Evolutionary conservation across 2,797 vertebrate genomes (phyloP), one percentile per base, ranked within the genome.

Genomic region (Taeniopygia guttata): DNA sequence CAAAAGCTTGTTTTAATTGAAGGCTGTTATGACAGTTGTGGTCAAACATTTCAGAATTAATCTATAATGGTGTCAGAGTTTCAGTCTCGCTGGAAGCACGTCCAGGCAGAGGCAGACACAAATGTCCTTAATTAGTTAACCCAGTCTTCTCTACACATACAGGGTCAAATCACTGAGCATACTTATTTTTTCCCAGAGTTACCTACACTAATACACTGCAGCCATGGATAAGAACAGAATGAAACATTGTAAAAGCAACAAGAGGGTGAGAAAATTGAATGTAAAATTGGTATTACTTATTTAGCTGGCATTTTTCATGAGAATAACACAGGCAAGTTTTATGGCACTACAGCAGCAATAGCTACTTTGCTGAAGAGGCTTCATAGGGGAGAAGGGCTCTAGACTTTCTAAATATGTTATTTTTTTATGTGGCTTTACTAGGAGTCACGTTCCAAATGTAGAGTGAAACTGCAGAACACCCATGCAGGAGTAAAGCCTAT

Each of bases 1-100:
- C 75, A 85, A 91, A 92, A 91, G 64, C 62, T 91, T 92, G 40
- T 72, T 92, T 80, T 92, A 94, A 84, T 81, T 94, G 87, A 89
- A 43, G 51, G 19, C 55, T 81, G 78, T 84, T 95, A 75, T 46
- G 66, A 85, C 55, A 83, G 62, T 51, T 91, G 67, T 69, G 83
- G 87, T 85, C 82, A 93, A 91, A 52, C 48, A 68, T 66, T 96
- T 86, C 87, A 81, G 58, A 84, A 90, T 63, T 77, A 73, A 94
- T 84, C 82, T 66, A 82, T 78, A 84, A 78, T 45, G 67, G 55
- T 92, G 82, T 86, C 89, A 95, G 63, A 79, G 42, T 75, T 92
- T 96, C 73, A 79, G 63, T 40, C 67, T 79, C 16, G 8, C 60
- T 94, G 89, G 82, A 95, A 87, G 25, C 73, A 78, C 81, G 58